A percentile compares a stretch with the other conserved stretches of the same genome.
phyloP scores from a whole-genome alignment of 2,888 invertebrate species.

The Scelioninae gen. 1 region DNA sequence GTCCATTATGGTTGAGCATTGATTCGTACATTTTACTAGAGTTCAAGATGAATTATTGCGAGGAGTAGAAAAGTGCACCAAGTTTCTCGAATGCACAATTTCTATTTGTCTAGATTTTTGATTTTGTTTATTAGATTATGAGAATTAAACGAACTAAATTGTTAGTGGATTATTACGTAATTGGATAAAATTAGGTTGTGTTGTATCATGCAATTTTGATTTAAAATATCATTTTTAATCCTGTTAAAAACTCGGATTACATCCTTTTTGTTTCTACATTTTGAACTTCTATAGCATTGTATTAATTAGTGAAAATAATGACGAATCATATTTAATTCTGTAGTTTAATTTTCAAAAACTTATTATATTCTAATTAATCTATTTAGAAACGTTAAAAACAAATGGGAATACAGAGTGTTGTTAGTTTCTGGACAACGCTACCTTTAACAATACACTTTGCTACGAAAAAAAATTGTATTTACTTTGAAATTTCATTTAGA shows the following conservation, averaged over 20 bases:
- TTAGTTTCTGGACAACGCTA: too few species aligned
- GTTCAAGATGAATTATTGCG: not conserved
- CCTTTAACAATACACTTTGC: too few species aligned
- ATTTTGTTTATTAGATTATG: slow-evolving; percentile 1
- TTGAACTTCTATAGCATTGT: slow-evolving; percentile 13
- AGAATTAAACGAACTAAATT: not conserved
- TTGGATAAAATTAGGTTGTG: not conserved
- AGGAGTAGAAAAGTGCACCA: not conserved
- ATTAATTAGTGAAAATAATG: slow-evolving; percentile 2
- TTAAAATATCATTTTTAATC: slow-evolving; percentile 8
- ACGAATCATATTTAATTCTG: not conserved
- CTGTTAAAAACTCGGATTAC: slow-evolving; percentile 1
- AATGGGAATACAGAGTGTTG: too few species aligned
- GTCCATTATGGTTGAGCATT: slow-evolving; percentile 17
- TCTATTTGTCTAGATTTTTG: not conserved
- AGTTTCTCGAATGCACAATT: not conserved
- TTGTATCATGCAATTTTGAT: not conserved
- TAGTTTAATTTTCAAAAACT: slow-evolving; percentile 8
- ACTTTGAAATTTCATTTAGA: too few species aligned
- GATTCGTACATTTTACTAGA: slow-evolving; percentile 3
- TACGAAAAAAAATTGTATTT: too few species aligned
- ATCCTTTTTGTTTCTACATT: not conserved
- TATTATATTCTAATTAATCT: not conserved
- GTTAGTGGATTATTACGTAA: not conserved
- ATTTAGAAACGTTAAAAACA: slow-evolving; percentile 35